phyloP scores from a whole-genome alignment of 2,113 vertebrate species.

The Procavia capensis region DNA sequence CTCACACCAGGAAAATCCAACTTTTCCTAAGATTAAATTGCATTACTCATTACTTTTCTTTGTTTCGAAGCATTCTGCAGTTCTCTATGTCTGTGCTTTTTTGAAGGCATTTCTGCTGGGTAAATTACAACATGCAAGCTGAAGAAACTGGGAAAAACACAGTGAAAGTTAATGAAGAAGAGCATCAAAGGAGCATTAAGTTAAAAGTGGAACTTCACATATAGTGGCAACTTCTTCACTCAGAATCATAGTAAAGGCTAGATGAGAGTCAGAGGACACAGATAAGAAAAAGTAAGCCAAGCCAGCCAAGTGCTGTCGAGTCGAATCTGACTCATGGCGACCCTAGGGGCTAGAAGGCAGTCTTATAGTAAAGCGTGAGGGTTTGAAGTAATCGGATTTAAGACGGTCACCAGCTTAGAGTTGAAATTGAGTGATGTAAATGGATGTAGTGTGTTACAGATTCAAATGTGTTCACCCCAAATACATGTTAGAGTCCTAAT shows the following conservation, averaged over 20 bases:
- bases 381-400: background rate
- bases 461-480: too few species aligned
- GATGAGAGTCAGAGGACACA: background rate
- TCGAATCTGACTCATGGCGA: too few species aligned
- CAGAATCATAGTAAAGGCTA: conserved; percentile 1
- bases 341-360: too few species aligned
- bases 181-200: conserved; percentile 40
- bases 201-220: conserved; percentile 24
- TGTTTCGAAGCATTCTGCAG: conserved; percentile 40
- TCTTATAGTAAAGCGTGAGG: background rate
- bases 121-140: conserved; percentile 52
- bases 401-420: background rate
- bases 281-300: background rate
- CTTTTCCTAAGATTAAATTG: conserved; percentile 62
- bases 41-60: conserved; percentile 63
- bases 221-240: background rate
- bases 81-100: background rate
- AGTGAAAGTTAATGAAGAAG: conserved; percentile 60
- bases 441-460: background rate
- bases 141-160: conserved; percentile 22
- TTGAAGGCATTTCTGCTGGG: conserved; percentile 53
- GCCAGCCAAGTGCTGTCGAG: too few species aligned
- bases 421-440: background rate
- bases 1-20: conserved; percentile 67
- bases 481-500: too few species aligned